phyloP scores from a whole-genome alignment of 2,113 vertebrate species.

The Campylomormyrus numenius region DNA sequence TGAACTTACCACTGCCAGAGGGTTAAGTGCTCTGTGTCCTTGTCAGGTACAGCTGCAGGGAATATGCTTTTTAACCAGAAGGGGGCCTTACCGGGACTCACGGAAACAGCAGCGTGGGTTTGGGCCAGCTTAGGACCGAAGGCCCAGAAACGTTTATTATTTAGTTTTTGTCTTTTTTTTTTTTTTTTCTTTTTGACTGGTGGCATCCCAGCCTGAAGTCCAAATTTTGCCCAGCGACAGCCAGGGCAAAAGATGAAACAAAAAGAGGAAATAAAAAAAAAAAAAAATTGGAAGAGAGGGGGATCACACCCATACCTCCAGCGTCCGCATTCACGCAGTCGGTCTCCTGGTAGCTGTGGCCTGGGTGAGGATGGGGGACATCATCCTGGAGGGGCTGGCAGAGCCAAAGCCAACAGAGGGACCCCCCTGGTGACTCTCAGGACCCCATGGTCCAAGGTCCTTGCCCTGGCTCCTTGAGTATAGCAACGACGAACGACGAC shows the following conservation, averaged over 20 bases:
- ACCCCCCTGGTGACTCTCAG: background rate
- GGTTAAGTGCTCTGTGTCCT: slow-evolving; percentile 22
- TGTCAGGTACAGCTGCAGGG: background rate
- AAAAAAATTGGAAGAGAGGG: background rate
- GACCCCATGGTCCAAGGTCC: background rate
- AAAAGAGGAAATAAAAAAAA: background rate
- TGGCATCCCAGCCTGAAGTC: background rate
- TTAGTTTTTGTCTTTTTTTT: background rate
- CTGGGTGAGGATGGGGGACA: background rate
- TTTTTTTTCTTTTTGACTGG: background rate
- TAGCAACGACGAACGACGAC: slow-evolving; percentile 14
- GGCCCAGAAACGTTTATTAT: background rate
- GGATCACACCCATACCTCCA: background rate
- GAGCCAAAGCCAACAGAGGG: background rate
- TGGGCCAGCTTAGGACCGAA: background rate
- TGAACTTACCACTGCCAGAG: slow-evolving; percentile 1
- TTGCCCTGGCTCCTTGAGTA: background rate
- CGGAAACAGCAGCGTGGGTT: background rate
- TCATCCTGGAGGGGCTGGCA: background rate
- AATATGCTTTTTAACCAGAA: background rate
- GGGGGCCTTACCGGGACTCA: background rate
- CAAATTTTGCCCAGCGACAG: background rate
- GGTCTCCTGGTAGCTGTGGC: background rate
- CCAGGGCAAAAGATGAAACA: background rate
- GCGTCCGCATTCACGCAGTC: background rate